Conservation (phyloP, 2,888 invertebrate genomes). For the Tridacna crocea region DNA sequence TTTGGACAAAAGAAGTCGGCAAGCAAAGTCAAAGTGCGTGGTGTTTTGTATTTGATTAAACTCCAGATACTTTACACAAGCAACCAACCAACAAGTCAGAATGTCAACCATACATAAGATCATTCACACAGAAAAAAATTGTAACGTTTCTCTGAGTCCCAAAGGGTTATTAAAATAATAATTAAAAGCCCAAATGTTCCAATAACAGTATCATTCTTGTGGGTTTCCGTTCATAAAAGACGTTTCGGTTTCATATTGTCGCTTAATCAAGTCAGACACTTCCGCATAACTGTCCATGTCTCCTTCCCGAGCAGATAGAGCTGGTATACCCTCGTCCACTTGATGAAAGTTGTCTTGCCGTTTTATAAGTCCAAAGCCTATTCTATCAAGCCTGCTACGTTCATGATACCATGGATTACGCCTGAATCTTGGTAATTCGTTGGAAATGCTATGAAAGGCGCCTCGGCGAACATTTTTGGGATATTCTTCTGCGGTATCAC, state of each 20-base stretch:
- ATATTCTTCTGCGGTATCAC: neutral
- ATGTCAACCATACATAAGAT: no score
- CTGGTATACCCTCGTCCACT: neutral
- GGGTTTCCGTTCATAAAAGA: slow-evolving; percentile 20
- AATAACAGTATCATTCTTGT: neutral
- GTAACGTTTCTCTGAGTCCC: no score
- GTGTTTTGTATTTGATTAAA: no score
- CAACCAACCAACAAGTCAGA: no score
- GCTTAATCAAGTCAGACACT: neutral
- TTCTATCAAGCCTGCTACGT: slow-evolving; percentile 19
- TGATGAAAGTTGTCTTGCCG: neutral
- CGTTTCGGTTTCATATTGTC: slow-evolving; percentile 6
- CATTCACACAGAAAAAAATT: no score
- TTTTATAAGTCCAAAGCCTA: slow-evolving; percentile 39
- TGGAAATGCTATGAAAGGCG: neutral
- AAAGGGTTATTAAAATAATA: no score
- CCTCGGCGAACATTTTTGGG: neutral
- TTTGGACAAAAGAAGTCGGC: no score
- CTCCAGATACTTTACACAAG: no score
- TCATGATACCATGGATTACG: slow-evolving; percentile 24
- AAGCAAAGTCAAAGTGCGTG: no score
- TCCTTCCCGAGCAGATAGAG: neutral
- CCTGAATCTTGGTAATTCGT: slow-evolving; percentile 15
- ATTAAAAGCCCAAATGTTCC: no score
- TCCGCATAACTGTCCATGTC: neutral